Evolutionary conservation across 1,140 invertebrate species (phyloP).

Genomic region (Calephelis virginiensis): DNA sequence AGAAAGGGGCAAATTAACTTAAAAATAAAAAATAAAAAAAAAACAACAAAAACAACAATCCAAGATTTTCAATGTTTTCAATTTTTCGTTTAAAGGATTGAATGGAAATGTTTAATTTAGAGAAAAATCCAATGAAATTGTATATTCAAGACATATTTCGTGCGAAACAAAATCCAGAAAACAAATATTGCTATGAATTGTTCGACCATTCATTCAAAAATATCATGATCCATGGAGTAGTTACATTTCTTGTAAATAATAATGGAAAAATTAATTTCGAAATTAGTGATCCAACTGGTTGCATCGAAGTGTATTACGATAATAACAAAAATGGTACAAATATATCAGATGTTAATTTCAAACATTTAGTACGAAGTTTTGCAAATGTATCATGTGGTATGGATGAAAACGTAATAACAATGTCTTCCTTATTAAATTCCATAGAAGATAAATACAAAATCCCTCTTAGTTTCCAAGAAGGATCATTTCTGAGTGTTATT

Average conservation of each 20-base stretch:
- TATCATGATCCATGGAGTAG: slow-evolving; percentile 63
- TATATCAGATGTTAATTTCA: slow-evolving; percentile 34
- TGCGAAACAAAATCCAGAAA: slow-evolving; percentile 45
- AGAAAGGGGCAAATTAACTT: too few relatives aligned
- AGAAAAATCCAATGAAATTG: slow-evolving; percentile 55
- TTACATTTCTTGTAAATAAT: slow-evolving; percentile 53
- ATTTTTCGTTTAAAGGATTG: not conserved
- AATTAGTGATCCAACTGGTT: slow-evolving; percentile 59
- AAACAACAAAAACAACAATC: too few relatives aligned
- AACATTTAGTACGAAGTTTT: slow-evolving; percentile 43
- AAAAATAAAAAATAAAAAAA: too few relatives aligned
- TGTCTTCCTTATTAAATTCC: slow-evolving; percentile 47
- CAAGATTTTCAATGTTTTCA: too few relatives aligned
- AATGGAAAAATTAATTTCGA: slow-evolving; percentile 47
- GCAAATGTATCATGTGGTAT: slow-evolving; percentile 35
- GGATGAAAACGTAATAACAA: slow-evolving; percentile 44
- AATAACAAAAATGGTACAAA: slow-evolving; percentile 45
- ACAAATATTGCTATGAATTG: slow-evolving; percentile 64
- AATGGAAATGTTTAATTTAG: slow-evolving; percentile 27
- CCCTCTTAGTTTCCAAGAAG: slow-evolving; percentile 43
- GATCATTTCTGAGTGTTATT: slow-evolving; percentile 49
- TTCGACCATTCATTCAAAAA: slow-evolving; percentile 63
- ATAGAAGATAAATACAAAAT: slow-evolving; percentile 44
- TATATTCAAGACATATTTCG: slow-evolving; percentile 70
- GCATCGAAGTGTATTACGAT: slow-evolving; percentile 58